Evolutionary conservation across 1,140 invertebrate species (phyloP), one percentile per base, ranked within the genome.

Genomic region (Nasonia giraulti): DNA sequence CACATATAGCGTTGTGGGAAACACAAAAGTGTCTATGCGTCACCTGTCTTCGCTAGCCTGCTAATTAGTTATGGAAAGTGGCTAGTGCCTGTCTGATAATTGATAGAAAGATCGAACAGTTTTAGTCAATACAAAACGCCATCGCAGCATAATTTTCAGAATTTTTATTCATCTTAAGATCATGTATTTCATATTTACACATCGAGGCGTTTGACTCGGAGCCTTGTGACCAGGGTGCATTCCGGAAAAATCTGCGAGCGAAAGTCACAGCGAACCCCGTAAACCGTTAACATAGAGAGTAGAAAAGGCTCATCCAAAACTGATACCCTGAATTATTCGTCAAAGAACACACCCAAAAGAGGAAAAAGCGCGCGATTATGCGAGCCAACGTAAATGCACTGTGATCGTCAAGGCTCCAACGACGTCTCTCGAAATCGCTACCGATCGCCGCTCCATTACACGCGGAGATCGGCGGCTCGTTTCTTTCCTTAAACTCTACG

Each of bases 391-490:
- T 62, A 40, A 87, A 87, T 87, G 88, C 84, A 87, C 86, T 87
- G 75, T 88, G 87, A 85, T 85, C 86, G 66, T 86, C 88, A 86
- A 85, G 86, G 83, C 87, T 86, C 47, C 37, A 47, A 80, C 73
- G 73, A 76, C 77, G 69, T 84, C 50, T 20, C n/a, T 11, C n/a
- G 62, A 76, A 83, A 83, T 83, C 75, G 69, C 40, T 76, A 66
- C 40, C 31, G n/a, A 77, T 37, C 73, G 17, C 8, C 73, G 68
- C 8, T 23, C 8, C 27, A 69, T 69, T 69, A 27, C 12, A 50
- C n/a, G 8, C 40, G n/a, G 37, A 8, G 73, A 62, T 33, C 73
- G 71, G 55, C 37, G 27, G n/a, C 23, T 66, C 37, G 27, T 74
- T 62, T 82, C 71, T 50, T 14, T 37, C 68, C 71, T 23, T 66